Conservation (phyloP, 1,140 invertebrate genomes). For the Belonocnema kinseyi region DNA sequence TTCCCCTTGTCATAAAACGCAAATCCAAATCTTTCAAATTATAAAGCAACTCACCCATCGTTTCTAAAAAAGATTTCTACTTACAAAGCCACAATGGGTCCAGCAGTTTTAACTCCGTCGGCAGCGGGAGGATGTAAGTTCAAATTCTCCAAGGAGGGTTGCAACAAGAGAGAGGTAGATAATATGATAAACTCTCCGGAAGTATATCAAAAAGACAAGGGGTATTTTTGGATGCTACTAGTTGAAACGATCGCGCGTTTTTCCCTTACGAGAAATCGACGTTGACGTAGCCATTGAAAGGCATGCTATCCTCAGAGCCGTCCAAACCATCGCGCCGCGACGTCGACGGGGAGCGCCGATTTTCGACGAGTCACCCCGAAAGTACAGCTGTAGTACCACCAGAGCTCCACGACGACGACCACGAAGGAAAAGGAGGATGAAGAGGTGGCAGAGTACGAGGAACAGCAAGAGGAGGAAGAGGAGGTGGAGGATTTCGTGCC, state of each 20-base stretch:
- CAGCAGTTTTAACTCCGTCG: neutral
- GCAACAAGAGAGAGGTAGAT: neutral
- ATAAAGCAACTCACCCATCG: too few species aligned
- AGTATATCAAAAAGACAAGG: neutral
- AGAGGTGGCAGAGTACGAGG: conserved; percentile 42
- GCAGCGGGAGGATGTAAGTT: neutral
- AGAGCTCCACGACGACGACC: conserved; percentile 55
- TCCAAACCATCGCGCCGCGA: conserved; percentile 61
- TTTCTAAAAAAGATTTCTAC: too few species aligned
- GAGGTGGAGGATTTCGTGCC: conserved; percentile 63
- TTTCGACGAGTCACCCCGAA: conserved; percentile 68
- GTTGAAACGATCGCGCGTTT: conserved; percentile 1
- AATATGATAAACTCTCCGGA: neutral
- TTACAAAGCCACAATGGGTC: neutral
- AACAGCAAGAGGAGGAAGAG: conserved; percentile 61
- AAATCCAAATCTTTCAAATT: too few species aligned
- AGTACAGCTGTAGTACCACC: conserved; percentile 62
- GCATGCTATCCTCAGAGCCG: conserved; percentile 51
- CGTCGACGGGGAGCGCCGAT: conserved; percentile 62
- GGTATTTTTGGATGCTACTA: neutral
- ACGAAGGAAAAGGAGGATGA: conserved; percentile 46
- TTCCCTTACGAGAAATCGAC: conserved; percentile 33
- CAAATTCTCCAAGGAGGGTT: neutral
- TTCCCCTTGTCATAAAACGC: too few species aligned
- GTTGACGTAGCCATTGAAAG: conserved; percentile 45